Evolutionary conservation across 1,140 invertebrate species (phyloP).

Genomic region (Micrasema longulum): DNA sequence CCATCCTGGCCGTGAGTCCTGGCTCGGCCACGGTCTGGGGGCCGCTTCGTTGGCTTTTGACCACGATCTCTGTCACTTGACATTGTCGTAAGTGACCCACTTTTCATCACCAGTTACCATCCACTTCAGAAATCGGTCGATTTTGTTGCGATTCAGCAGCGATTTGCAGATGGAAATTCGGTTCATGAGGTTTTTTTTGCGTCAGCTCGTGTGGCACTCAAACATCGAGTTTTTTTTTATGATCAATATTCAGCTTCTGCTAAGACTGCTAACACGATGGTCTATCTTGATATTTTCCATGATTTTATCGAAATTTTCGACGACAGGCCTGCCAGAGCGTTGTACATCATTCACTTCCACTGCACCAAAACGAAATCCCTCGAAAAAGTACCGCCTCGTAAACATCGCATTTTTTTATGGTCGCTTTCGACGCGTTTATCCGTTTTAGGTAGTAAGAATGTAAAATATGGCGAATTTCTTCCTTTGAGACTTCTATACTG

Average conservation of each 20-base stretch:
- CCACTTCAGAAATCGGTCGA: conserved; percentile 14
- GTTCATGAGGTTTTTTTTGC: conserved; percentile 16
- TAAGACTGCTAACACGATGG: too few species aligned
- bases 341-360: conserved; percentile 15
- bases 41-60: too few species aligned
- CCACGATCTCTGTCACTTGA: too few species aligned
- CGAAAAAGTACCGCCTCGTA: too few species aligned
- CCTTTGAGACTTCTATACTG: conserved; percentile 10
- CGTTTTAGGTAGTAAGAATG: conserved; percentile 22
- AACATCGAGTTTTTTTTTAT: too few species aligned
- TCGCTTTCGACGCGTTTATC: conserved; percentile 13
- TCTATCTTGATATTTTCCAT: conserved; percentile 19
- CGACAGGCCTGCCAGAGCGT: conserved; percentile 17
- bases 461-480: conserved; percentile 26
- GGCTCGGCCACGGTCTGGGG: too few species aligned
- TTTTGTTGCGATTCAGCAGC: conserved; percentile 20
- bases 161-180: conserved; percentile 20
- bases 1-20: too few species aligned
- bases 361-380: conserved; percentile 21
- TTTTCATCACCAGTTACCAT: too few species aligned
- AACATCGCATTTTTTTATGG: too few species aligned
- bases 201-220: too few species aligned
- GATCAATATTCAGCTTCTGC: too few species aligned
- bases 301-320: conserved; percentile 4
- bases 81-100: too few species aligned